Percentiles rank a stretch among this genome's conserved stretches.
Conservation (phyloP, 2,888 invertebrate species). For the Pycnomerus fuliginosus region DNA sequence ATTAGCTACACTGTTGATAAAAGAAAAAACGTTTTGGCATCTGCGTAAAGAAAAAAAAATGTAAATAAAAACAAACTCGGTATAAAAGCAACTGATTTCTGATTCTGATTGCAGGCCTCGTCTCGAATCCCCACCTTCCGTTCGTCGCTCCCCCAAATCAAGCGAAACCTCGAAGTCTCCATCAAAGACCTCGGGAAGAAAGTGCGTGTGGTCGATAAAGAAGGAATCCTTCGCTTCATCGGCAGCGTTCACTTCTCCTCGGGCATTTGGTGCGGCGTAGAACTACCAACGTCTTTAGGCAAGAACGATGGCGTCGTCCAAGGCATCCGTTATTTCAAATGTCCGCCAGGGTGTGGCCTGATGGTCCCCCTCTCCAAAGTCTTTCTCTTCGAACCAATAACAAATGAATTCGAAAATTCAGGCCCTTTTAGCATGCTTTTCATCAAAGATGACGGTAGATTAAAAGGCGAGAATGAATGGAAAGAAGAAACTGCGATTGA, state of each 20-base stretch:
- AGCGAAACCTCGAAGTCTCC: slow-evolving; percentile 27
- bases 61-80: too few species aligned
- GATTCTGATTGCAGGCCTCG: slow-evolving; percentile 17
- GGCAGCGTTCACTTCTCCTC: slow-evolving; percentile 58
- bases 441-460: too few species aligned
- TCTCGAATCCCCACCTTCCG: slow-evolving; percentile 21
- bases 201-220: slow-evolving; percentile 46
- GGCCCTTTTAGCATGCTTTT: slow-evolving; percentile 64
- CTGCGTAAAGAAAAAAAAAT: too few species aligned
- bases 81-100: too few species aligned
- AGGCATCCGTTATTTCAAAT: slow-evolving; percentile 64
- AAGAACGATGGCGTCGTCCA: slow-evolving; percentile 64
- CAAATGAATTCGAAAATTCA: slow-evolving; percentile 54
- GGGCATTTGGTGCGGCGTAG: slow-evolving; percentile 66
- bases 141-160: slow-evolving; percentile 11
- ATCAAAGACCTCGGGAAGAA: slow-evolving; percentile 40
- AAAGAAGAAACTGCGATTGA: slow-evolving; percentile 15
- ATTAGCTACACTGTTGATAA: too few species aligned
- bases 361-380: slow-evolving; percentile 64
- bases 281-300: slow-evolving; percentile 57
- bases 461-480: slow-evolving; percentile 7
- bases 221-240: slow-evolving; percentile 59
- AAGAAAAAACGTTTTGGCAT: too few species aligned
- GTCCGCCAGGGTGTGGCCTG: slow-evolving; percentile 60
- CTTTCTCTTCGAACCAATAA: slow-evolving; percentile 35